A percentile compares a stretch with the other conserved stretches of the same genome.
Evolutionary conservation across 2,113 vertebrate species (phyloP).

Genomic region (Proteles cristata): DNA sequence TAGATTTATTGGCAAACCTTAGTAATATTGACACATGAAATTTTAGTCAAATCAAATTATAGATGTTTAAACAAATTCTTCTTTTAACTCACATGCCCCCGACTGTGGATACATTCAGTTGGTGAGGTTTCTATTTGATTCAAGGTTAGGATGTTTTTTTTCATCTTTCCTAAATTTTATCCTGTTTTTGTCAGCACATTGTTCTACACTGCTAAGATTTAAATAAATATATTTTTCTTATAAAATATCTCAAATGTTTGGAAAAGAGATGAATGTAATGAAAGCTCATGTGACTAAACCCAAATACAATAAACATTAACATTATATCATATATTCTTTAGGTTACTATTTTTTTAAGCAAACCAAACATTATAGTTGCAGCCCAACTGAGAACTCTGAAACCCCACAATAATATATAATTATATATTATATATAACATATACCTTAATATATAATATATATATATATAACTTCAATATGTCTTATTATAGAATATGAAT

Average conservation of each 20-base stretch:
- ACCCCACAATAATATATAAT: neutral
- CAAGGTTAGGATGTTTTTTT: neutral
- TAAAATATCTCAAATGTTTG: slow-evolving; percentile 61
- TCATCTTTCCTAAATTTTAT: slow-evolving; percentile 55
- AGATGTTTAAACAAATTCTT: slow-evolving; percentile 60
- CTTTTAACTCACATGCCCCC: slow-evolving; percentile 22
- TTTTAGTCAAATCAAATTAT: slow-evolving; percentile 55
- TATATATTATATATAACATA: neutral
- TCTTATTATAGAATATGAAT: neutral
- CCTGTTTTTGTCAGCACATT: slow-evolving; percentile 57
- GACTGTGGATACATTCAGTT: neutral
- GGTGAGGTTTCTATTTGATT: slow-evolving; percentile 33
- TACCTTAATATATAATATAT: neutral
- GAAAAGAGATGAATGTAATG: slow-evolving; percentile 53
- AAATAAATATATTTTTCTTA: slow-evolving; percentile 60
- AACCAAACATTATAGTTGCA: slow-evolving; percentile 47
- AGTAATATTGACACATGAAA: slow-evolving; percentile 25
- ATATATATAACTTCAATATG: neutral
- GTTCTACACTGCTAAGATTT: slow-evolving; percentile 53
- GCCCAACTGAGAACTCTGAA: neutral
- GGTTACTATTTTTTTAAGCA: slow-evolving; percentile 7
- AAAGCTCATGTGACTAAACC: slow-evolving; percentile 33
- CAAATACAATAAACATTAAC: slow-evolving; percentile 70
- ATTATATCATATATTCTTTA: slow-evolving; percentile 32
- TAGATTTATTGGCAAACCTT: slow-evolving; percentile 49